Conservation (phyloP, 2,797 vertebrate species). For the Octomys mimax region DNA sequence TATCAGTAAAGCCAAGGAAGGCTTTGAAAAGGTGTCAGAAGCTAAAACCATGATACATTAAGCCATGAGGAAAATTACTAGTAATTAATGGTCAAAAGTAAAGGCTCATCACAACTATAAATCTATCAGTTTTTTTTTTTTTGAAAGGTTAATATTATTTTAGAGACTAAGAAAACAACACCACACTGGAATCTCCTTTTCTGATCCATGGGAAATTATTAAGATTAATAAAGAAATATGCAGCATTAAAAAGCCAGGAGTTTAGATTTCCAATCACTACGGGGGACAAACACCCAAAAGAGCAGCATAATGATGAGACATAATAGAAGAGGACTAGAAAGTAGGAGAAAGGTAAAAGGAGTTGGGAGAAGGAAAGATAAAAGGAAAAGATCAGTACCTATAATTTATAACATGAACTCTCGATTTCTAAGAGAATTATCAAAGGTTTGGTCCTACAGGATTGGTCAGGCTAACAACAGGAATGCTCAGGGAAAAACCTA, state of each 20-base stretch:
- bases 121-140: conserved; percentile 61
- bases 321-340: background rate
- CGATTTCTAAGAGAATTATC: background rate
- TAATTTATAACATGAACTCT: background rate
- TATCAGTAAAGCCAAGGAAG: conserved; percentile 51
- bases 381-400: background rate
- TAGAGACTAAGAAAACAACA: conserved; percentile 42
- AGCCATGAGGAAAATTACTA: conserved; percentile 50
- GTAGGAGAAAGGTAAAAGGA: background rate
- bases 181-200: background rate
- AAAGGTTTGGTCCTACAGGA: background rate
- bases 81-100: conserved; percentile 63
- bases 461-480: background rate
- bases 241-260: conserved; percentile 52
- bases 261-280: conserved; percentile 22
- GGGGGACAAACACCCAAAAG: background rate
- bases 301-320: background rate
- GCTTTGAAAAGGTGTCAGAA: conserved; percentile 43
- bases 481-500: conserved; percentile 53
- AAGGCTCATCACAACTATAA: conserved; percentile 38
- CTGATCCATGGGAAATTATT: background rate
- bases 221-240: conserved; percentile 63
- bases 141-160: conserved; percentile 38
- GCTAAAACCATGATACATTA: conserved; percentile 38
- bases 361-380: background rate